Conservation (phyloP, 2,113 vertebrate genomes). For the Globicephala melas region DNA sequence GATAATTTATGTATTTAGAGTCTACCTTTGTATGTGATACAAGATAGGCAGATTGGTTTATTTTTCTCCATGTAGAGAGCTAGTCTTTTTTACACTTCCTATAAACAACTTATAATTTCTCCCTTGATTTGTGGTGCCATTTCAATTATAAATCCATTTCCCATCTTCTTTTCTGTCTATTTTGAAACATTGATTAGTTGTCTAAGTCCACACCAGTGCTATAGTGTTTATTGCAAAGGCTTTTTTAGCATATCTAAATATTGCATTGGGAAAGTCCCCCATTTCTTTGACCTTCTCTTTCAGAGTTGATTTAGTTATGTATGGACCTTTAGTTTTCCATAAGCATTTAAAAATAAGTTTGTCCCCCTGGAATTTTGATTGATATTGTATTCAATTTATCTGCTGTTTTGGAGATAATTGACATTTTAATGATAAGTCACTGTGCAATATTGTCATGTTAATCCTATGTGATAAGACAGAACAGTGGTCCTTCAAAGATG, state of each 20-base stretch:
- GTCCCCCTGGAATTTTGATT: neutral
- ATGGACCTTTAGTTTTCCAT: neutral
- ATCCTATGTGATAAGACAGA: neutral
- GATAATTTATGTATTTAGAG: neutral
- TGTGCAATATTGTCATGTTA: neutral
- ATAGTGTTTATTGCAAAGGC: neutral
- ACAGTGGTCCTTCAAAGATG: neutral
- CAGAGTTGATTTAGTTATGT: neutral
- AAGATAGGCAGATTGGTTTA: neutral
- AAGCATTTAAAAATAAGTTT: neutral
- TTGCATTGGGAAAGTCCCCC: neutral
- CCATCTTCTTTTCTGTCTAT: neutral
- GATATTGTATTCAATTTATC: neutral
- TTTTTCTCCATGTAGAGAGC: neutral
- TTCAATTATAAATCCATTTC: neutral
- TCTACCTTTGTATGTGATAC: neutral
- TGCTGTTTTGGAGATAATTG: neutral
- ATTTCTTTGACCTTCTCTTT: neutral
- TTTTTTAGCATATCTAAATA: neutral
- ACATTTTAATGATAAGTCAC: neutral
- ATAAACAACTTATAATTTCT: neutral
- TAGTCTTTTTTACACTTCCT: neutral
- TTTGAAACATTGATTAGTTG: neutral
- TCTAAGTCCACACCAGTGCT: neutral
- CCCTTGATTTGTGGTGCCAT: no score